Evolutionary conservation across 2,888 invertebrate species (phyloP), one percentile per base, ranked within the genome.

Genomic region (Dioctria rufipes): DNA sequence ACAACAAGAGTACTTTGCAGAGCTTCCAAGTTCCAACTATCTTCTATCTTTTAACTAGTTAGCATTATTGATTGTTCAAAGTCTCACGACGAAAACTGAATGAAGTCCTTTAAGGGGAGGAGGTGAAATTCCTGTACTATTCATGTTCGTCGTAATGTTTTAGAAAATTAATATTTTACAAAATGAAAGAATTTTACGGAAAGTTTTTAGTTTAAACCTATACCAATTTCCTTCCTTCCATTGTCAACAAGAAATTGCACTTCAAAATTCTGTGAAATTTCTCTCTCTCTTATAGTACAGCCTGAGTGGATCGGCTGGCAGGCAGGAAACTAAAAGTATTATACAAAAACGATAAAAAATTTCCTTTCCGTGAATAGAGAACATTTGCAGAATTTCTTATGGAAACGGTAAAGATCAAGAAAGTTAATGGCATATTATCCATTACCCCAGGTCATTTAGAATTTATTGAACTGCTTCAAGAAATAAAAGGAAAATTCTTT

Each of bases 161-260:
- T n/a, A n/a, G n/a, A n/a, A n/a, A n/a, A n/a, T n/a, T n/a, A n/a
- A n/a, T n/a, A n/a, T n/a, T n/a, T n/a, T 42, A 73, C 40, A 54
- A n/a, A 61, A 25, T 58, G 58, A 40, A 73, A 73, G 73, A 73
- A 58, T 11, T 25, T 40, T 58, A n/a, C n/a, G 40, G 40, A 42
- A 54, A 73, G 37, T 42, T 73, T 73, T 73, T 54, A 73, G 42
- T 73, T 40, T 42, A 73, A 58, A 73, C 73, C 58, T 73, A 73
- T 39, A 42, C 58, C 73, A 54, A 58, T 60, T 73, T 73, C 73
- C 49, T n/a, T n/a, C n/a, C n/a, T 61, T 8, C 49, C 42, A 61
- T 77, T 77, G 77, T 77, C 77, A 77, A 63, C 61, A 43, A 43
- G 40, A 77, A 63, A 77, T 77, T 77, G 63, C 61, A 77, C 61